These are phyloP conservation scores for Cremastinae sp. DNA, from an alignment of 2,888 invertebrate genomes.

Conservation along the genomic window DNA sequence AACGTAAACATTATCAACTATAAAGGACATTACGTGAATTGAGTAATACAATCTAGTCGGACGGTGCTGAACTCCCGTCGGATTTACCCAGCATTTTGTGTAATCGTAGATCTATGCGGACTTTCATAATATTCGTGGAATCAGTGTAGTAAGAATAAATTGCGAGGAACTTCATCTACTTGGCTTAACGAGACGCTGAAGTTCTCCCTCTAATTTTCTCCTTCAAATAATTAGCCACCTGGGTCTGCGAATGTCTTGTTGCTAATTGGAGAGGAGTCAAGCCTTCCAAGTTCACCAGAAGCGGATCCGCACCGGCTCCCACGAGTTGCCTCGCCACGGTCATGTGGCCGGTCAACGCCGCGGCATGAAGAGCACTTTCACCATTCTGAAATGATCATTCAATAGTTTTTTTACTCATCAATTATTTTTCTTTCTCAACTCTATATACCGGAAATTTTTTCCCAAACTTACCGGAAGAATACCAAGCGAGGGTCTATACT, in stretches of 20 bases:
- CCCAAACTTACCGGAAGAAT: slow-evolving; percentile 86
- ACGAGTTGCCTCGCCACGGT: slow-evolving; percentile 89
- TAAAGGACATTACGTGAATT: slow-evolving; percentile 33
- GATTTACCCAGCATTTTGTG: slow-evolving; percentile 44
- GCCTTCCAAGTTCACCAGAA: slow-evolving; percentile 87
- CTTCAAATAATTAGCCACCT: slow-evolving; percentile 83
- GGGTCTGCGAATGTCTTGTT: slow-evolving; percentile 80
- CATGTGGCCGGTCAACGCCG: slow-evolving; percentile 93
- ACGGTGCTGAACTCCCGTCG: slow-evolving; percentile 47
- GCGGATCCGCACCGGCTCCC: slow-evolving; percentile 86
- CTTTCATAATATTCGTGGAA: slow-evolving; percentile 15
- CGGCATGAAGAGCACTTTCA: slow-evolving; percentile 94
- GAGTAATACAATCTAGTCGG: slow-evolving; percentile 36
- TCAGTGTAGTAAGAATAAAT: slow-evolving; percentile 40
- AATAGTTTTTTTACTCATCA: not conserved
- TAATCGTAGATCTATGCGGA: slow-evolving; percentile 3
- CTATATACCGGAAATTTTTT: not conserved
- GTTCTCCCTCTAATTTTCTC: slow-evolving; percentile 78
- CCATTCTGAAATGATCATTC: slow-evolving; percentile 87
- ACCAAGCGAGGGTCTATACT: slow-evolving; percentile 90
- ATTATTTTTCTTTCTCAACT: not conserved
- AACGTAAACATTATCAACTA: slow-evolving; percentile 28
- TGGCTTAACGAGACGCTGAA: slow-evolving; percentile 66
- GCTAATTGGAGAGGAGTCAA: slow-evolving; percentile 86
- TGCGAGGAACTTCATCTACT: slow-evolving; percentile 14